These are phyloP conservation scores for Cavia aperea DNA, from an alignment of 2,113 vertebrate species.

Conservation along the genomic window DNA sequence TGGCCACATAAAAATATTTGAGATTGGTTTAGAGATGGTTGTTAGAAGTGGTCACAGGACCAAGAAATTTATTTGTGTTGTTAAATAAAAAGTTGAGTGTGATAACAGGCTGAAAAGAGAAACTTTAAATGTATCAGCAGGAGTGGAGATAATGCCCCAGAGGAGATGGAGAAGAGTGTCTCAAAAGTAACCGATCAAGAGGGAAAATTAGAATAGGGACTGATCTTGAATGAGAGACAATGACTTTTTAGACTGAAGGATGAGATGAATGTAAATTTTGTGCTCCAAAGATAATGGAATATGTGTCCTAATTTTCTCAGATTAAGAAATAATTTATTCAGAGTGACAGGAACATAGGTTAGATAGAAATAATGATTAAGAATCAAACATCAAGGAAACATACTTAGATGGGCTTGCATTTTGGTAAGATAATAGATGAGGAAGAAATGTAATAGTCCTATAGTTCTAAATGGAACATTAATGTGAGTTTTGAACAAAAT, in stretches of 20 bases:
- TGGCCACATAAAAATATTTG: background rate
- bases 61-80: constrained; percentile 13
- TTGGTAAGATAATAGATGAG: constrained; percentile 24
- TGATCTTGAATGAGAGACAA: background rate
- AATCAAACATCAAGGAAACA: constrained; percentile 1
- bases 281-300: background rate
- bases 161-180: background rate
- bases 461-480: constrained; percentile 10
- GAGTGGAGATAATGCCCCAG: background rate
- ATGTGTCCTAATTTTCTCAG: background rate
- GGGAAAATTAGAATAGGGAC: background rate
- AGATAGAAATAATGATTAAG: constrained; percentile 1
- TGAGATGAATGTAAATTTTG: background rate
- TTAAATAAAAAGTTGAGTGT: background rate
- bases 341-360: background rate
- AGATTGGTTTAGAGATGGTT: background rate
- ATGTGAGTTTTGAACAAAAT: constrained; percentile 41
- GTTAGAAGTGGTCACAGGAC: background rate
- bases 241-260: background rate
- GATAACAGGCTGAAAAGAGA: background rate
- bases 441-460: background rate
- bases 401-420: constrained; percentile 7
- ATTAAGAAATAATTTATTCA: background rate
- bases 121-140: background rate
- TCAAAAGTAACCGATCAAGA: background rate